A percentile compares a stretch with the other conserved stretches of the same genome.
Conservation (phyloP, 1,140 invertebrate species). For the Tyrophagus putrescentiae region DNA sequence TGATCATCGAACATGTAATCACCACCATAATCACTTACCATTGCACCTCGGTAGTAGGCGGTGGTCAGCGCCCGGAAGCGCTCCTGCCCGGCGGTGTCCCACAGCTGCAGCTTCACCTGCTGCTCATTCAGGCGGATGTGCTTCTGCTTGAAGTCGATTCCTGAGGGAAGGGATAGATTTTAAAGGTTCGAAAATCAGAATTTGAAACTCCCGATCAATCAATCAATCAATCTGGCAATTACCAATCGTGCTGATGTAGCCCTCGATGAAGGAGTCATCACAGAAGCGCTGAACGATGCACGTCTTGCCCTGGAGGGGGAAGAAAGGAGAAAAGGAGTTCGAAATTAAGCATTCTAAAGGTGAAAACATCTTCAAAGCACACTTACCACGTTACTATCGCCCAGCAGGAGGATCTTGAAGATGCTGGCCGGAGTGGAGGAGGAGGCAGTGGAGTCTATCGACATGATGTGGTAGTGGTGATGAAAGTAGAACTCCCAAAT, state of each 20-base stretch:
- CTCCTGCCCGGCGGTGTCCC: conserved; percentile 48
- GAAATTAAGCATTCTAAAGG: too few relatives aligned
- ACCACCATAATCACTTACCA: too few relatives aligned
- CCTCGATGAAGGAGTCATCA: conserved; percentile 74
- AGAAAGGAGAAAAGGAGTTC: too few relatives aligned
- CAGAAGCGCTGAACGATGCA: conserved; percentile 79
- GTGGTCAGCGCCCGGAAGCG: conserved; percentile 65
- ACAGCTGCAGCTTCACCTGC: conserved; percentile 72
- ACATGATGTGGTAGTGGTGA: too few relatives aligned
- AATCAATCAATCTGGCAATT: background rate
- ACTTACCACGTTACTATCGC: conserved; percentile 78
- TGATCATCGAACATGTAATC: too few relatives aligned
- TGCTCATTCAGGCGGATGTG: conserved; percentile 68
- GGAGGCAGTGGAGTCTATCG: too few relatives aligned
- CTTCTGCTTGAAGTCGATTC: conserved; percentile 81
- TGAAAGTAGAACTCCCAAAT: too few relatives aligned
- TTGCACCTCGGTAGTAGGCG: conserved; percentile 61
- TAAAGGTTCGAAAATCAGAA: background rate
- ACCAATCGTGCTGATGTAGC: conserved; percentile 82
- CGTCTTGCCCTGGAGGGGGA: too few relatives aligned
- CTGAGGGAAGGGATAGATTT: conserved; percentile 35
- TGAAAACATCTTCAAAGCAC: too few relatives aligned
- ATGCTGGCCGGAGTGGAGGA: too few relatives aligned
- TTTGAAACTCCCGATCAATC: background rate
- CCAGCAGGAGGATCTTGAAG: conserved; percentile 69